Conservation (phyloP, 2,797 vertebrate genomes). For the Danio tinwini region DNA sequence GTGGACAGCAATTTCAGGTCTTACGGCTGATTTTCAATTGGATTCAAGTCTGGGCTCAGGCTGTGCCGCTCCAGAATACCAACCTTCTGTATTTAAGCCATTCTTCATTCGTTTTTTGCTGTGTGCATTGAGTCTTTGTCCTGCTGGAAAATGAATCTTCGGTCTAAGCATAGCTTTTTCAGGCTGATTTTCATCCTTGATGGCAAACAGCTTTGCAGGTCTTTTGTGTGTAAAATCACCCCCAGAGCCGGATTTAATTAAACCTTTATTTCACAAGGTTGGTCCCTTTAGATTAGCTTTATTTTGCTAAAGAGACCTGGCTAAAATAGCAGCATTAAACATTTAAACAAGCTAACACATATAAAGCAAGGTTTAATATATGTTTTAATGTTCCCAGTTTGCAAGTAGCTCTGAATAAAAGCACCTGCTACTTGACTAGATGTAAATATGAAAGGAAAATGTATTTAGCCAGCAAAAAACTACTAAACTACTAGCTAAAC, state of each 20-base stretch:
- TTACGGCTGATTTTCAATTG: constrained; percentile 33
- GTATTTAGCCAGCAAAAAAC: background rate
- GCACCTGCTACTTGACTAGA: background rate
- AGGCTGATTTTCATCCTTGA: constrained; percentile 3
- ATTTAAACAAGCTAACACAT: background rate
- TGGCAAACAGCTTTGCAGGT: background rate
- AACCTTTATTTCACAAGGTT: constrained; percentile 21
- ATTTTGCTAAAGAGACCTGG: background rate
- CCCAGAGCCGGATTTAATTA: constrained; percentile 7
- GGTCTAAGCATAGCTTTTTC: background rate
- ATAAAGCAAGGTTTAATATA: constrained; percentile 6
- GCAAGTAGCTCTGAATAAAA: background rate
- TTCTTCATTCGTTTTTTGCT: constrained; percentile 9
- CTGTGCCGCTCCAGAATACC: constrained; percentile 8
- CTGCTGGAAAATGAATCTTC: constrained; percentile 25
- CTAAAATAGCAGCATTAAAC: constrained; percentile 15
- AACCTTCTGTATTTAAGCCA: constrained; percentile 22
- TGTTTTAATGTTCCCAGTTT: background rate
- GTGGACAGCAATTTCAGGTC: constrained; percentile 34
- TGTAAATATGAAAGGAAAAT: background rate
- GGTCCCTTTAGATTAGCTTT: background rate
- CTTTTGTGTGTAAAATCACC: constrained; percentile 18
- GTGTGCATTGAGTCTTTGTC: background rate
- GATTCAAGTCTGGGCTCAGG: constrained; percentile 8
- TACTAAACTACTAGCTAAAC: background rate